Evolutionary conservation across 1,140 invertebrate species (phyloP).

Genomic region (Helicoverpa armigera): DNA sequence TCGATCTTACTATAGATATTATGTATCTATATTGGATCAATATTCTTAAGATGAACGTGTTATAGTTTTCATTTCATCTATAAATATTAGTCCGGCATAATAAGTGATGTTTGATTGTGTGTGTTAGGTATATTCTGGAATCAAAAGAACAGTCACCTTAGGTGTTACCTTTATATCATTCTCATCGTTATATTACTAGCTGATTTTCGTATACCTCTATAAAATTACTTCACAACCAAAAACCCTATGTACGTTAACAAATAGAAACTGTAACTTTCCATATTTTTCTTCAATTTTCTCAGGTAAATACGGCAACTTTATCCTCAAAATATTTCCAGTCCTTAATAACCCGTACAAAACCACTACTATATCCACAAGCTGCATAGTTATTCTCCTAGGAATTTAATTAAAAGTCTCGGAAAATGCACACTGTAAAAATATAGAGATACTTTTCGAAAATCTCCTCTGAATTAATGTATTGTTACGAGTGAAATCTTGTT

Average conservation of each 20-base stretch:
- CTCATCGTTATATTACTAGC: too few species aligned
- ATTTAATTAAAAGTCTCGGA: slow-evolving; percentile 17
- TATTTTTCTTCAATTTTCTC: neutral
- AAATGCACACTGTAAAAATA: slow-evolving; percentile 1
- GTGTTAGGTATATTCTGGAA: too few species aligned
- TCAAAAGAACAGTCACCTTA: too few species aligned
- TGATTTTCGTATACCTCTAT: too few species aligned
- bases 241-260: neutral
- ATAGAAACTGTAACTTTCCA: neutral
- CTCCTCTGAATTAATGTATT: slow-evolving; percentile 5
- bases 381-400: neutral
- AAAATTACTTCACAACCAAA: too few species aligned
- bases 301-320: neutral
- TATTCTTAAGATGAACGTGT: too few species aligned
- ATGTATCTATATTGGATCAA: too few species aligned
- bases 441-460: neutral
- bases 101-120: too few species aligned
- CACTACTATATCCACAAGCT: neutral
- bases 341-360: slow-evolving; percentile 32
- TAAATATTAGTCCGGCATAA: too few species aligned
- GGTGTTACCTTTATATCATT: too few species aligned
- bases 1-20: too few species aligned
- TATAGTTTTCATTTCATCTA: too few species aligned
- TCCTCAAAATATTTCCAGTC: slow-evolving; percentile 5
- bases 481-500: neutral